Conservation (phyloP, 2,113 vertebrate genomes). For the Aegotheles bennettii region DNA sequence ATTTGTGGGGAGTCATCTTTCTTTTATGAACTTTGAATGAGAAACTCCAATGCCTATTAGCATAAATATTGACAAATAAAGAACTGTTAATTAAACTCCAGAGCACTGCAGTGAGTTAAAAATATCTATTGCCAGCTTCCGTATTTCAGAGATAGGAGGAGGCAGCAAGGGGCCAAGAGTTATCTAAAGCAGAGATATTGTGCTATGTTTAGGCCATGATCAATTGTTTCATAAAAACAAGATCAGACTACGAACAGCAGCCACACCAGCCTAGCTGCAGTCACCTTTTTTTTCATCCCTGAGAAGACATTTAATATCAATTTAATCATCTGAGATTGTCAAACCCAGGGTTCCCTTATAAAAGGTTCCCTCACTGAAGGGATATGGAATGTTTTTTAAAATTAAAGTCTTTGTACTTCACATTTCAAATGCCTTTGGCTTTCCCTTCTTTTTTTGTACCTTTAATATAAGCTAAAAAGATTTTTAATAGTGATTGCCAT, state of each 20-base stretch:
- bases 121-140: not conserved
- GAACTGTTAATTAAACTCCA: not conserved
- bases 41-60: not conserved
- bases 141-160: not conserved
- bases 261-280: not conserved
- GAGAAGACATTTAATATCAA: not conserved
- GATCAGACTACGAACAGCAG: not conserved
- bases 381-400: not conserved
- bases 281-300: not conserved
- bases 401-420: not conserved
- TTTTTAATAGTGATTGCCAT: conserved; percentile 58
- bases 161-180: not conserved
- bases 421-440: not conserved
- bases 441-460: not conserved
- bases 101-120: not conserved
- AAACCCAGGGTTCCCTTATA: not conserved
- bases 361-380: not conserved
- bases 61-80: not conserved
- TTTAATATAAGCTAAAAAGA: conserved; percentile 46
- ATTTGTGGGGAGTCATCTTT: not conserved
- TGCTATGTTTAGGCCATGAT: not conserved
- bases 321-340: conserved; percentile 12
- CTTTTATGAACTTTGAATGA: not conserved
- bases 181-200: not conserved
- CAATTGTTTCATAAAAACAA: not conserved